Base-by-base conservation (phyloP, 1,140 invertebrate species). In the Monomorium pharaonis region DNA sequence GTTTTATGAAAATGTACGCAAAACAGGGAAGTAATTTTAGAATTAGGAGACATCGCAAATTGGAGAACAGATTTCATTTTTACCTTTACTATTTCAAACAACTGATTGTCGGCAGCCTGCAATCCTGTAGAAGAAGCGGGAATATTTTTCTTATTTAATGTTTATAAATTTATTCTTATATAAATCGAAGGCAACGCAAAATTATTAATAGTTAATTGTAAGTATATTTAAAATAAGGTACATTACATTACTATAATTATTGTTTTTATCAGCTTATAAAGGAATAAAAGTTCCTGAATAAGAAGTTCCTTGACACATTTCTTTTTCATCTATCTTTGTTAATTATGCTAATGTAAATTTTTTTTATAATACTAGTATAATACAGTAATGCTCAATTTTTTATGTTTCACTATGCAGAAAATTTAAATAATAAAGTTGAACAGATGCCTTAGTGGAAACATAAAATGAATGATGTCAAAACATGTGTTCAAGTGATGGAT, bases 361-460 rank as follows among this genome's bases (percentile, higher is more conserved):
- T 65, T 65, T 51, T 78, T 78, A 0, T 67, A 78, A 54, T 78
- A 54, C 37, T 67, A 67, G 18, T 0, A 51, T 78, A 78, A 54
- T 24, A 49, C 14, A 49, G 0, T 33, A 75, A 27, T n/a, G 27
- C 47, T 80, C 30, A 33, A 6, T 80, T 37, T 69, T 80, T 37
- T 42, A 37, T 80, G 16, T 69, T 69, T 9, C 21, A 80, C 27
- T 69, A 5, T 67, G 27, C 12, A 7, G n/a, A 78, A 6, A 56
- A 56, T 37, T 18, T 37, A 6, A 78, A 2, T 54, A 78, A 78
- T 49, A 18, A 18, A 54, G 14, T 63, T 77, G 58, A 77, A 63
- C 21, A 80, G 63, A 63, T 69, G 77, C 77, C 63, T 80, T 80
- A 6, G 24, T n/a, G 47, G 16, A 69, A 69, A 67, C 12, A 24